Evolutionary conservation across 2,888 invertebrate genomes (phyloP).

Genomic region (Campoplex nolae): DNA sequence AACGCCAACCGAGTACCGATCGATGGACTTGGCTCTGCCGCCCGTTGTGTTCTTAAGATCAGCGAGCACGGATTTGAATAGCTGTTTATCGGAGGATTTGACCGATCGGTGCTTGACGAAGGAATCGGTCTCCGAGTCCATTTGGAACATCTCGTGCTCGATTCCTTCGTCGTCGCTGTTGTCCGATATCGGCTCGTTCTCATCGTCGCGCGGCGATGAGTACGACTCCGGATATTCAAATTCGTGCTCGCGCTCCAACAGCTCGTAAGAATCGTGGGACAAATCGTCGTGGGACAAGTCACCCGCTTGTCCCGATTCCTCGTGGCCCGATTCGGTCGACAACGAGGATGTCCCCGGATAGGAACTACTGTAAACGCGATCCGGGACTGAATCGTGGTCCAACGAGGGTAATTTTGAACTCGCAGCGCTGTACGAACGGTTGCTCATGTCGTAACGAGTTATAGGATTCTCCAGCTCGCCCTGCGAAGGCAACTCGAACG

Average conservation of each 20-base stretch:
- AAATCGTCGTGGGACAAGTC: constrained; percentile 93
- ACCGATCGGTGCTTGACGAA: constrained; percentile 81
- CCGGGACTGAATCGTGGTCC: constrained; percentile 89
- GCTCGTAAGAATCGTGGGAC: constrained; percentile 95
- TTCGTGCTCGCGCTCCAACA: constrained; percentile 89
- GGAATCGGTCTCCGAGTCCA: constrained; percentile 86
- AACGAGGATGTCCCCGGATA: constrained; percentile 92
- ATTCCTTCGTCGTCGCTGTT: constrained; percentile 84
- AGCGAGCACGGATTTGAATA: constrained; percentile 80
- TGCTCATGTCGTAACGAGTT: constrained; percentile 90
- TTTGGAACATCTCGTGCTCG: constrained; percentile 91
- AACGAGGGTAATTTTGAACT: constrained; percentile 88
- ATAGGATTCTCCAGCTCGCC: constrained; percentile 89
- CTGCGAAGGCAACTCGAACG: constrained; percentile 82
- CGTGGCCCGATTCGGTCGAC: constrained; percentile 87
- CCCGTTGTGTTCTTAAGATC: constrained; percentile 77
- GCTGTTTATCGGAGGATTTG: constrained; percentile 78
- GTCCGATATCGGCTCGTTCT: constrained; percentile 79
- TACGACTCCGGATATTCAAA: constrained; percentile 83
- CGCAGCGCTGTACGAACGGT: constrained; percentile 88
- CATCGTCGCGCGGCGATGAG: constrained; percentile 81
- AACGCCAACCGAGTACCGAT: constrained; percentile 77
- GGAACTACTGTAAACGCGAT: constrained; percentile 93
- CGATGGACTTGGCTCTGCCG: constrained; percentile 75
- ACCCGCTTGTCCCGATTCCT: constrained; percentile 88